Evolutionary conservation across 2,888 invertebrate species (phyloP), one percentile per base, ranked within the genome.

Genomic region (Desoria tigrina): DNA sequence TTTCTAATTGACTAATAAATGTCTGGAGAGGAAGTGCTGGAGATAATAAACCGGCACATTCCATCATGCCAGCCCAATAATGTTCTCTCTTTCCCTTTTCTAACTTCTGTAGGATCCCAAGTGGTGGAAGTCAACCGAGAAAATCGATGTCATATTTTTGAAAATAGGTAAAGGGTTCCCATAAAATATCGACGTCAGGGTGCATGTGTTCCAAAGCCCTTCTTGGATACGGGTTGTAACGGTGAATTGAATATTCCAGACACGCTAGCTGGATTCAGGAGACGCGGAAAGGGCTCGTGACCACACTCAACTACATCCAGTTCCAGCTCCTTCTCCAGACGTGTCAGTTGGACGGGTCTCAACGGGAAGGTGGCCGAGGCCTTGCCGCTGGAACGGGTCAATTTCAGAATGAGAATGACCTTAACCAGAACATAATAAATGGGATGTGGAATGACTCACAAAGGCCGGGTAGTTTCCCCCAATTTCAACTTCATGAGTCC

Each of bases 251-350:
- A 24, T 24, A 51, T 27, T 45, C 37, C 56, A 75, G 75, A 16
- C 70, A 72, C 37, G 75, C 75, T 2, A 28, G 50, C 21, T 75
- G 74, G 73, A 63, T 75, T 14, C 59, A 55, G 9, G 63, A 67
- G 54, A 69, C 68, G 4, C 58, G 70, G 42, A 32, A 54, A 6
- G 68, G 70, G 14, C 54, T 42, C 1, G 57, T 75, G 50, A 70
- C 60, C 3, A 50, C 53, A 11, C 49, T 75, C 2, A 74, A 74
- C 65, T 66, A 71, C n/a, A 63, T 75, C 28, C 71, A 74, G 58
- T 75, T 72, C 63, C 66, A 72, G 16, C 54, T 75, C 7, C 63
- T 75, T 37, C n/a, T 71, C 14, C 72, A 73, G 42, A 72, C 69
- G 37, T 72, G 72, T 49, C 61, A 63, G 3, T 28, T 71, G 9